These are phyloP conservation scores for Drosophila fulvimacula DNA, from an alignment of 2,888 invertebrate species.

Conservation along the genomic window DNA sequence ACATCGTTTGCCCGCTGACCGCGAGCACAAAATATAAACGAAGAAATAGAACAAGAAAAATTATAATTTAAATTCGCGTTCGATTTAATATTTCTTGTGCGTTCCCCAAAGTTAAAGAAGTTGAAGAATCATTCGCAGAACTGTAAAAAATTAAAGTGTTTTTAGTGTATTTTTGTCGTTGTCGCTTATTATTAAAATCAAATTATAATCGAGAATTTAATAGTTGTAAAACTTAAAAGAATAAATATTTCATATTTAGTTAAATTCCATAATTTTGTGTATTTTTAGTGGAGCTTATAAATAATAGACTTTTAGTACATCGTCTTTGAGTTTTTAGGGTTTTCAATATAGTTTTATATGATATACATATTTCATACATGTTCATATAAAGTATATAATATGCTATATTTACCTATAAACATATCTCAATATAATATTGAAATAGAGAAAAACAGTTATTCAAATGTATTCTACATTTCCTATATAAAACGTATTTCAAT, in stretches of 20 bases:
- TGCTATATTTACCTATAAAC: background rate
- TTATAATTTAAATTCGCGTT: constrained; percentile 14
- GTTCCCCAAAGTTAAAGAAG: background rate
- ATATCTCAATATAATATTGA: background rate
- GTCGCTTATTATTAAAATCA: background rate
- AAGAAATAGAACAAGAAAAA: background rate
- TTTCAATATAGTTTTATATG: background rate
- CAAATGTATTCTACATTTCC: background rate
- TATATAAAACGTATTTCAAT: background rate
- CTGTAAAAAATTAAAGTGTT: background rate
- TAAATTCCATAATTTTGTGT: background rate
- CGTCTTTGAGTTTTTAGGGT: background rate
- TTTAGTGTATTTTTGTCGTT: background rate
- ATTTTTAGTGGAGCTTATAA: background rate
- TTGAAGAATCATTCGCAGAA: background rate
- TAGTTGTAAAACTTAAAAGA: background rate
- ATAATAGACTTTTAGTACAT: background rate
- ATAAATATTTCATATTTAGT: background rate
- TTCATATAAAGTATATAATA: background rate
- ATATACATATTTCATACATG: no score
- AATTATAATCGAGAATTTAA: background rate
- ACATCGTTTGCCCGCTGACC: constrained; percentile 16
- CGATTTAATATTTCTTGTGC: background rate
- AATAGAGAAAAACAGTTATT: background rate
- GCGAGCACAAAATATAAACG: constrained; percentile 10